These are phyloP conservation scores for Itoplectis maculator DNA, from an alignment of 2,888 invertebrate species.

Conservation along the genomic window DNA sequence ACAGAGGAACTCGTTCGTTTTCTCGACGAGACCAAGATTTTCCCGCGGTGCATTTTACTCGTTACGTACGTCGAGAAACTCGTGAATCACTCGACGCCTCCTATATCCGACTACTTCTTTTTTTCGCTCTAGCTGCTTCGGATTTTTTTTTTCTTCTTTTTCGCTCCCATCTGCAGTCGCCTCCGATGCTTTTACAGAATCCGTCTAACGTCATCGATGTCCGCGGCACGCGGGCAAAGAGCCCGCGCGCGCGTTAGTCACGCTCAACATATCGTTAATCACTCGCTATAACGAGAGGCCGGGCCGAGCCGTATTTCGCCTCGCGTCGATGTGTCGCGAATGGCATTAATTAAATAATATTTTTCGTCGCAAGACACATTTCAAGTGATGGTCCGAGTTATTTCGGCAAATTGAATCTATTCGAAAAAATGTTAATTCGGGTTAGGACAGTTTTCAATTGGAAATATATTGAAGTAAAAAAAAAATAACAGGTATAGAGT, in stretches of 20 bases:
- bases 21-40: slow-evolving; percentile 59
- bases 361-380: too few relatives aligned
- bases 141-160: slow-evolving; percentile 35
- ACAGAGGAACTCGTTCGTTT: slow-evolving; percentile 34
- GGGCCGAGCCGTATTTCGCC: not conserved
- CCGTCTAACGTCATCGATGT: slow-evolving; percentile 54
- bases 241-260: slow-evolving; percentile 47
- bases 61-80: slow-evolving; percentile 69
- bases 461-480: too few relatives aligned
- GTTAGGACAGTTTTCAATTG: too few relatives aligned
- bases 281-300: slow-evolving; percentile 51
- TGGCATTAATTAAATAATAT: not conserved
- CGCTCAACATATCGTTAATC: slow-evolving; percentile 46
- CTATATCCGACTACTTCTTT: not conserved
- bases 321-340: not conserved
- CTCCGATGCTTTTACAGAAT: slow-evolving; percentile 15
- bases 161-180: slow-evolving; percentile 13
- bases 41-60: slow-evolving; percentile 64
- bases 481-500: too few relatives aligned
- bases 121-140: slow-evolving; percentile 30
- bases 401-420: too few relatives aligned
- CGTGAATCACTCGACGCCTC: slow-evolving; percentile 70
- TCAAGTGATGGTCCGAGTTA: too few relatives aligned
- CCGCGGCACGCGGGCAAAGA: slow-evolving; percentile 38
- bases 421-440: too few relatives aligned